phyloP scores from a whole-genome alignment of 2,888 invertebrate genomes.

The Dendrolimus houi region DNA sequence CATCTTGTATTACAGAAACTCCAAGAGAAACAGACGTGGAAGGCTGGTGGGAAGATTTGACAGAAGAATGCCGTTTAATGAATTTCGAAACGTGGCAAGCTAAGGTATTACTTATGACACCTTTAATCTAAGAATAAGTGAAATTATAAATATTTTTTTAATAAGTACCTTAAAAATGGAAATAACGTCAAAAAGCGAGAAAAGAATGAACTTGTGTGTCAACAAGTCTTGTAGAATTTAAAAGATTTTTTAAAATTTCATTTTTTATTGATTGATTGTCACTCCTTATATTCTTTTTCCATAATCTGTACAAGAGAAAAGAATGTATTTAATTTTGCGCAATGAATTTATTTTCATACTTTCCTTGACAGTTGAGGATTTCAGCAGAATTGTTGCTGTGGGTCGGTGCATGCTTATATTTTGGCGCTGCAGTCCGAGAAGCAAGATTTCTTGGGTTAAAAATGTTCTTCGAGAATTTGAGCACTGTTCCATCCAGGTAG shows the following conservation, averaged over 20 bases:
- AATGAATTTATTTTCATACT: background rate
- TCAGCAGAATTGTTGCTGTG: slow-evolving; percentile 87
- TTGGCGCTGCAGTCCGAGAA: slow-evolving; percentile 90
- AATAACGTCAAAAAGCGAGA: too few species aligned
- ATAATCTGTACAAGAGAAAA: too few species aligned
- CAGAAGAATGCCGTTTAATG: slow-evolving; percentile 83
- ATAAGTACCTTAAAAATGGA: too few species aligned
- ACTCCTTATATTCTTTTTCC: too few species aligned
- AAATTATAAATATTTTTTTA: too few species aligned
- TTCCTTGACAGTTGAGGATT: slow-evolving; percentile 77
- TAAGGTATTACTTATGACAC: slow-evolving; percentile 38
- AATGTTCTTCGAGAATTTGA: slow-evolving; percentile 97
- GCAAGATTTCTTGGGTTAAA: slow-evolving; percentile 93
- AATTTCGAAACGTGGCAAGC: slow-evolving; percentile 76
- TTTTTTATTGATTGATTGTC: too few species aligned
- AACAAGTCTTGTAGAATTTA: too few species aligned
- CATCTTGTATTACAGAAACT: slow-evolving; percentile 25
- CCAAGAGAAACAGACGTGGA: slow-evolving; percentile 72
- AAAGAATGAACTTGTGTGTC: too few species aligned
- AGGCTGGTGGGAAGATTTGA: slow-evolving; percentile 84
- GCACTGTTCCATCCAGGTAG: slow-evolving; percentile 74
- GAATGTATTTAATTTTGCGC: too few species aligned
- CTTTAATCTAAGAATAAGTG: too few species aligned
- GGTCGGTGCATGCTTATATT: slow-evolving; percentile 89
- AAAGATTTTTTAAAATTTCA: too few species aligned